Evolutionary conservation across 2,888 invertebrate species (phyloP).

Genomic region (Pocota personata): DNA sequence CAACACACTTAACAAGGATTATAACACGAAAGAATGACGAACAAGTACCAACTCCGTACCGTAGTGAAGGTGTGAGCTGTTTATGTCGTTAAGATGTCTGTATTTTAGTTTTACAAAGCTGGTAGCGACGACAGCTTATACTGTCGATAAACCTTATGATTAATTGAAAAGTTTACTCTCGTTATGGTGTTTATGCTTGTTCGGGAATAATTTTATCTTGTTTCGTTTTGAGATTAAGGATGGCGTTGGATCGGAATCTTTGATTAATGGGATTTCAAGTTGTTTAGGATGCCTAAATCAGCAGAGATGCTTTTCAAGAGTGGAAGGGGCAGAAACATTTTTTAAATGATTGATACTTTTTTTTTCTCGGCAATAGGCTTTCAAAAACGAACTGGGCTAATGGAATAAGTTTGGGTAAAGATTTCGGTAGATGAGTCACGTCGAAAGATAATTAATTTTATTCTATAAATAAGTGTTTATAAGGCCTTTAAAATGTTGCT

Average conservation of each 20-base stretch:
- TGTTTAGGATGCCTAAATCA: constrained; percentile 27
- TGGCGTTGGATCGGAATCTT: constrained; percentile 3
- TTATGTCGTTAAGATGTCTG: constrained; percentile 28
- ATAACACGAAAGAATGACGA: constrained; percentile 10
- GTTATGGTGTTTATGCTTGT: constrained; percentile 37
- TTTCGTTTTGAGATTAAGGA: constrained; percentile 17
- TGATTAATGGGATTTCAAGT: constrained; percentile 49
- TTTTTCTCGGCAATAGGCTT: not conserved
- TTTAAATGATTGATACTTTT: constrained; percentile 12
- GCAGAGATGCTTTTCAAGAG: not conserved
- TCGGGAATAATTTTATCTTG: constrained; percentile 41
- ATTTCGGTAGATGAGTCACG: not conserved
- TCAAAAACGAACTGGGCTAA: not conserved
- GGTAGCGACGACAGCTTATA: constrained; percentile 60
- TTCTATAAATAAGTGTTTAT: not conserved
- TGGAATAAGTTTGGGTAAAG: not conserved
- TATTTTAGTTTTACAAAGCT: constrained; percentile 37
- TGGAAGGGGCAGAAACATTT: not conserved
- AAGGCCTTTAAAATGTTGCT: not conserved
- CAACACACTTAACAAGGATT: constrained; percentile 33
- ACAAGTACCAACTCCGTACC: not conserved
- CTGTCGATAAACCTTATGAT: constrained; percentile 62
- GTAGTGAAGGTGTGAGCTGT: not conserved
- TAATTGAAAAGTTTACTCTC: constrained; percentile 58
- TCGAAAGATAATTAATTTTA: not conserved